A percentile compares a stretch with the other conserved stretches of the same genome.
phyloP scores from a whole-genome alignment of 2,797 vertebrate species.

The Sebastes hopkinsi region DNA sequence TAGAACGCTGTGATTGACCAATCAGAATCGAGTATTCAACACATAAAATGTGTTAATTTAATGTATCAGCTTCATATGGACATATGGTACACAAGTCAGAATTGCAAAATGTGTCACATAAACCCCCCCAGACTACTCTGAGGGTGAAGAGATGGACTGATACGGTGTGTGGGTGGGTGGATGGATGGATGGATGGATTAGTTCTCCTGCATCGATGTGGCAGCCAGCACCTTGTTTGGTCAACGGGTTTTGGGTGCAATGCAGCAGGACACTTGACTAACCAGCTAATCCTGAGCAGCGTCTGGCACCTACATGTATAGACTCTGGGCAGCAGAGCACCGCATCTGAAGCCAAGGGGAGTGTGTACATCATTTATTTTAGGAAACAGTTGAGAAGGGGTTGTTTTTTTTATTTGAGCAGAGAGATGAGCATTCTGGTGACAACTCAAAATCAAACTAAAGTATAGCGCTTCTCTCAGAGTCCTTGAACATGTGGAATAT shows the following conservation, averaged over 20 bases:
- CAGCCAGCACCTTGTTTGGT: neutral
- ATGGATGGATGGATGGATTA: neutral
- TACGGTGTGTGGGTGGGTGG: neutral
- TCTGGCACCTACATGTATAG: slow-evolving; percentile 42
- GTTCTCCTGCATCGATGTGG: neutral
- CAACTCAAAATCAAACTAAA: slow-evolving; percentile 33
- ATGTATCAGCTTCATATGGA: neutral
- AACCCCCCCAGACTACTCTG: neutral
- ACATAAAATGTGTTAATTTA: neutral
- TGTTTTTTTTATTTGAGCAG: slow-evolving; percentile 7
- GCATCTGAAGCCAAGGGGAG: slow-evolving; percentile 26
- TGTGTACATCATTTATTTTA: slow-evolving; percentile 29
- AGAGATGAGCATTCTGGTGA: slow-evolving; percentile 11
- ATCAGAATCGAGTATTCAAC: no score
- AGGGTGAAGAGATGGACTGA: neutral
- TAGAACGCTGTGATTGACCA: no score
- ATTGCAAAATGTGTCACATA: neutral
- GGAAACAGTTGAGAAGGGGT: slow-evolving; percentile 18
- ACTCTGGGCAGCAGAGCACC: slow-evolving; percentile 41
- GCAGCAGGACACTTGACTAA: neutral
- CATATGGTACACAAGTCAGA: neutral
- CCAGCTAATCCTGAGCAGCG: neutral
- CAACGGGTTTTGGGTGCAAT: neutral
- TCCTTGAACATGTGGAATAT: neutral
- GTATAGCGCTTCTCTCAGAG: neutral